phyloP scores from a whole-genome alignment of 53 echinoderm and acorn worm species.

The Arbacia lixula region DNA sequence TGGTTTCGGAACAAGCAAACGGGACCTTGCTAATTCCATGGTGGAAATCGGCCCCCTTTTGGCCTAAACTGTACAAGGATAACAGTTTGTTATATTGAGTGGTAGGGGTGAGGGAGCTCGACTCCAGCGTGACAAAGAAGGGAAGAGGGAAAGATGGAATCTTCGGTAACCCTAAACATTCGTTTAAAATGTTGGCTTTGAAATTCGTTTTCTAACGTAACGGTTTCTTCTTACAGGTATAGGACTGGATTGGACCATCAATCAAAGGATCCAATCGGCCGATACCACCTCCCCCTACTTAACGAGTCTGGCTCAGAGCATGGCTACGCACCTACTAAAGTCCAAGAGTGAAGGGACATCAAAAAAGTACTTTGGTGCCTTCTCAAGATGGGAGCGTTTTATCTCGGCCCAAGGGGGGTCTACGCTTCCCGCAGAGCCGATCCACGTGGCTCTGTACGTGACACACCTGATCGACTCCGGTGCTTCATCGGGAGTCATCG shows the following conservation, averaged over 20 bases:
- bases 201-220: neutral
- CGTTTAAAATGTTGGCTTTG: constrained; percentile 53
- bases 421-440: constrained; percentile 33
- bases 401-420: constrained; percentile 20
- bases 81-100: neutral
- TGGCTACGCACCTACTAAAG: neutral
- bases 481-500: constrained; percentile 26
- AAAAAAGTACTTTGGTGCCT: constrained; percentile 6
- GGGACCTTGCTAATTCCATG: constrained; percentile 20
- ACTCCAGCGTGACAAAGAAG: neutral
- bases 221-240: constrained; percentile 9
- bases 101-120: neutral
- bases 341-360: constrained; percentile 27
- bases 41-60: constrained; percentile 52
- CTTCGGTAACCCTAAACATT: constrained; percentile 2
- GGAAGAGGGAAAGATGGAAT: constrained; percentile 33
- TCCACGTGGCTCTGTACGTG: constrained; percentile 40
- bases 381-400: constrained; percentile 22
- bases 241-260: neutral
- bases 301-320: constrained; percentile 1
- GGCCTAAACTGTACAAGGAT: constrained; percentile 31
- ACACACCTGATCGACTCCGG: constrained; percentile 20
- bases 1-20: constrained; percentile 5
- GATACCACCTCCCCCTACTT: neutral
- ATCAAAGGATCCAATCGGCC: neutral